phyloP scores from a whole-genome alignment of 2,888 invertebrate genomes.

The Hipparchia sbordonii region DNA sequence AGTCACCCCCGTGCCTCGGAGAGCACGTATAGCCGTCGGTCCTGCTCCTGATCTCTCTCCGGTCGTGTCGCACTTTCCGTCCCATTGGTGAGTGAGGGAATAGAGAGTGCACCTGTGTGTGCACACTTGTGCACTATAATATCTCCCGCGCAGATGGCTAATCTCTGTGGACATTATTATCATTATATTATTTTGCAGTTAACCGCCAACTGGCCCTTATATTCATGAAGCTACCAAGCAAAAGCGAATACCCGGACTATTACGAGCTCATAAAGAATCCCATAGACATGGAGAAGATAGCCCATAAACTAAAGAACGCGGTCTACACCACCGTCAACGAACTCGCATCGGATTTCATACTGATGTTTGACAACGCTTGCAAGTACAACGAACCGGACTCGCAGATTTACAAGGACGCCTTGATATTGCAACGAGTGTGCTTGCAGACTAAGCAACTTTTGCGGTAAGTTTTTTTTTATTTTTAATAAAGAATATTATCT shows the following conservation, averaged over 20 bases:
- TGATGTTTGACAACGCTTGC: slow-evolving; percentile 98
- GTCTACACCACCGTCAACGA: slow-evolving; percentile 93
- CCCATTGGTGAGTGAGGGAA: too few relatives aligned
- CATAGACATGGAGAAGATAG: slow-evolving; percentile 97
- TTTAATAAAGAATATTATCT: too few relatives aligned
- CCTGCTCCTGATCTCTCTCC: too few relatives aligned
- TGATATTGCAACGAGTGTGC: slow-evolving; percentile 95
- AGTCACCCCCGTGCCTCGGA: too few relatives aligned
- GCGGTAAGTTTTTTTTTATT: slow-evolving; percentile 67
- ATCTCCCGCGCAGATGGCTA: too few relatives aligned
- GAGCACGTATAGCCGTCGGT: too few relatives aligned
- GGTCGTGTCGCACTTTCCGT: too few relatives aligned
- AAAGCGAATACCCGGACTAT: slow-evolving; percentile 97
- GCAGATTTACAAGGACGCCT: slow-evolving; percentile 97
- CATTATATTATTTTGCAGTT: too few relatives aligned
- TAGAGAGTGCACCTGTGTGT: too few relatives aligned
- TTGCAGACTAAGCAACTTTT: slow-evolving; percentile 95
- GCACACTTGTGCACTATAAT: too few relatives aligned
- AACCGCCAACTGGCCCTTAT: slow-evolving; percentile 95
- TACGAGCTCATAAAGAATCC: slow-evolving; percentile 98
- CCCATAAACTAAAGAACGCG: slow-evolving; percentile 90
- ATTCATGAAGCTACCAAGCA: slow-evolving; percentile 97
- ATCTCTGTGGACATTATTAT: too few relatives aligned
- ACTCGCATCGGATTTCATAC: slow-evolving; percentile 92
- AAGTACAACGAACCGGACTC: slow-evolving; percentile 99